phyloP scores from a whole-genome alignment of 2,888 invertebrate genomes.

The Erebia epiphron region DNA sequence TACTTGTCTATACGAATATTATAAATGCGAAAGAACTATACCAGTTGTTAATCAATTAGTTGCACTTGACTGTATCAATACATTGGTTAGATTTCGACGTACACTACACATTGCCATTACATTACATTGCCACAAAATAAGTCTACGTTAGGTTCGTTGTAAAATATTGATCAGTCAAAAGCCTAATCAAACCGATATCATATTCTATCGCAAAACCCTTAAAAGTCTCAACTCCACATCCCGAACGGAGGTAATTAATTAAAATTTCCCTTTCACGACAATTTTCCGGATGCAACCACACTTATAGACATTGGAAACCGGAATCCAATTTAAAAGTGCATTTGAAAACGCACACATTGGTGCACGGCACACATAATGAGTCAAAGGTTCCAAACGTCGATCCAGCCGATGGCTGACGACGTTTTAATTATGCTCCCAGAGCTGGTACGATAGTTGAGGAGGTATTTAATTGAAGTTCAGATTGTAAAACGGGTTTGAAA shows the following conservation, averaged over 20 bases:
- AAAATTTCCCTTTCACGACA: background rate
- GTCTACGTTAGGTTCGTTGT: too few species aligned
- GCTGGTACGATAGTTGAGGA: background rate
- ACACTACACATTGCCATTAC: too few species aligned
- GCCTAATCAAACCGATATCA: too few species aligned
- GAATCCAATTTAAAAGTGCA: conserved; percentile 20
- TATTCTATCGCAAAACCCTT: background rate
- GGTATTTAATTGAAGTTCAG: background rate
- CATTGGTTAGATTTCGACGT: too few species aligned
- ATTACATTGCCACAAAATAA: too few species aligned
- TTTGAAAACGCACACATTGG: conserved; percentile 14
- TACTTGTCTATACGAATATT: too few species aligned
- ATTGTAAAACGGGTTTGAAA: background rate
- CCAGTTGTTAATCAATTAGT: too few species aligned
- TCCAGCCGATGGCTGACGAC: conserved; percentile 23
- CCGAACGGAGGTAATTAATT: conserved; percentile 1
- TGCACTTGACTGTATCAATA: too few species aligned
- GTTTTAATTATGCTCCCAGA: conserved; percentile 27
- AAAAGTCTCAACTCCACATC: background rate
- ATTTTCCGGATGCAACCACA: conserved; percentile 1
- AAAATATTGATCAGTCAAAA: too few species aligned
- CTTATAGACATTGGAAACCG: conserved; percentile 12
- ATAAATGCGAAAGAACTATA: too few species aligned
- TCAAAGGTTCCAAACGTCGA: conserved; percentile 33
- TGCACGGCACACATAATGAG: conserved; percentile 27